Conservation (phyloP, 2,113 vertebrate species). For the Leptobrachium leishanense region DNA sequence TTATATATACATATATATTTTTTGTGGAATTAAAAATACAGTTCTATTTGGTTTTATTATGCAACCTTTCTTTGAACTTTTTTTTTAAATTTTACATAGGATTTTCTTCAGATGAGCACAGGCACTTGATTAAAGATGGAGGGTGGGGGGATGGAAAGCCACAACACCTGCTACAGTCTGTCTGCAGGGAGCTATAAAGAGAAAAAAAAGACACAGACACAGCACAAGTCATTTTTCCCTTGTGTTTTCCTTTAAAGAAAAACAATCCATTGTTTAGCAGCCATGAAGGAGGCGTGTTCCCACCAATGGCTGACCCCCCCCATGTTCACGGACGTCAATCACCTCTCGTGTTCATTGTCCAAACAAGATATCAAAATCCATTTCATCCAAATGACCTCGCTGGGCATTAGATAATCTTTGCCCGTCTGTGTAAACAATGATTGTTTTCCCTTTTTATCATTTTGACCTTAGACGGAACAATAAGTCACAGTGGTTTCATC, state of each 20-base stretch:
- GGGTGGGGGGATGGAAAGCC: conserved; percentile 36
- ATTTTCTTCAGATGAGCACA: conserved; percentile 49
- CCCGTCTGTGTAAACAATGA: neutral
- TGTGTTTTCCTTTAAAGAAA: conserved; percentile 36
- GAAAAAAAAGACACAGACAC: conserved; percentile 28
- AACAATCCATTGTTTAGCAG: conserved; percentile 18
- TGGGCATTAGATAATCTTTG: neutral
- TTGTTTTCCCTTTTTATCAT: neutral
- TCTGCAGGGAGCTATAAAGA: conserved; percentile 52
- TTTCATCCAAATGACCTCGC: neutral
- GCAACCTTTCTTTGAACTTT: no score
- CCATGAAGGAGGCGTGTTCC: neutral
- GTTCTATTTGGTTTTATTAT: no score
- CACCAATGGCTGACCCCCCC: neutral
- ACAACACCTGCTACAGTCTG: conserved; percentile 65
- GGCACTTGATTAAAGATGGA: conserved; percentile 50
- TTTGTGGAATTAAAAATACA: no score
- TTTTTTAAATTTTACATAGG: neutral
- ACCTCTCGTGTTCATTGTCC: neutral
- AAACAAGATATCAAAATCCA: neutral
- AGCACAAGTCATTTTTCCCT: conserved; percentile 27
- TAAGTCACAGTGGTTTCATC: no score
- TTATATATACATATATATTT: no score
- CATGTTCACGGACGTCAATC: neutral
- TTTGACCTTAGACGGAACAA: no score